phyloP scores from a whole-genome alignment of 2,797 vertebrate species.

The Alfaro cultratus region DNA sequence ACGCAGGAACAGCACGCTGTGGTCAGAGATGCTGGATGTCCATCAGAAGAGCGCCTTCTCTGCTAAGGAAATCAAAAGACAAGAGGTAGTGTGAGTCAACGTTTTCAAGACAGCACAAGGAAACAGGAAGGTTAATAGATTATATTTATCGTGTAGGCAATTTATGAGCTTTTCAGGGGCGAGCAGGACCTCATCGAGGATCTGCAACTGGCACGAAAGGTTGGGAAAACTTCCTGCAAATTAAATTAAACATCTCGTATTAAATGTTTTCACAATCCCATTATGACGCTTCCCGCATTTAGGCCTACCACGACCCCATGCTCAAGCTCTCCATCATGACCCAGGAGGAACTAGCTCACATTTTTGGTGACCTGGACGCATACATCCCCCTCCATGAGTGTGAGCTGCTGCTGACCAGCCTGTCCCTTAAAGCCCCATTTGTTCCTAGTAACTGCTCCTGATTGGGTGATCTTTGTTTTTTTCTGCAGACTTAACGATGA shows the following conservation, averaged over 20 bases:
- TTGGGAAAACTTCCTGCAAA: slow-evolving; percentile 37
- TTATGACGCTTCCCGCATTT: slow-evolving; percentile 8
- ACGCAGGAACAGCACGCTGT: slow-evolving; percentile 91
- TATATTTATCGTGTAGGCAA: slow-evolving; percentile 83
- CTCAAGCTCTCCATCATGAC: slow-evolving; percentile 98
- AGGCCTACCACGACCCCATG: slow-evolving; percentile 99
- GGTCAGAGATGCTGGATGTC: slow-evolving; percentile 93
- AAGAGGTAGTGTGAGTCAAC: slow-evolving; percentile 84
- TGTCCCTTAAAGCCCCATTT: not conserved
- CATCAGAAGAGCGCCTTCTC: slow-evolving; percentile 92
- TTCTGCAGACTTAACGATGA: slow-evolving; percentile 84
- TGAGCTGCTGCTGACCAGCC: slow-evolving; percentile 15
- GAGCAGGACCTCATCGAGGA: slow-evolving; percentile 98
- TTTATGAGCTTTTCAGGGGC: slow-evolving; percentile 93
- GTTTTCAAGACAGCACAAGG: not conserved
- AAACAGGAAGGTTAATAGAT: slow-evolving; percentile 4
- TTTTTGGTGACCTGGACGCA: slow-evolving; percentile 96
- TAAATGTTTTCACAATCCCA: not conserved
- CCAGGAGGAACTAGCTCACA: slow-evolving; percentile 91
- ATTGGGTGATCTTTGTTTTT: not conserved
- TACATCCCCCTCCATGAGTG: slow-evolving; percentile 96
- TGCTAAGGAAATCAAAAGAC: slow-evolving; percentile 95
- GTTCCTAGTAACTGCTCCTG: not conserved
- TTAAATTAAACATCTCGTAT: not conserved
- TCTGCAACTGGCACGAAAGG: slow-evolving; percentile 96